phyloP scores from a whole-genome alignment of 2,888 invertebrate species.

The Chironomus tentans region DNA sequence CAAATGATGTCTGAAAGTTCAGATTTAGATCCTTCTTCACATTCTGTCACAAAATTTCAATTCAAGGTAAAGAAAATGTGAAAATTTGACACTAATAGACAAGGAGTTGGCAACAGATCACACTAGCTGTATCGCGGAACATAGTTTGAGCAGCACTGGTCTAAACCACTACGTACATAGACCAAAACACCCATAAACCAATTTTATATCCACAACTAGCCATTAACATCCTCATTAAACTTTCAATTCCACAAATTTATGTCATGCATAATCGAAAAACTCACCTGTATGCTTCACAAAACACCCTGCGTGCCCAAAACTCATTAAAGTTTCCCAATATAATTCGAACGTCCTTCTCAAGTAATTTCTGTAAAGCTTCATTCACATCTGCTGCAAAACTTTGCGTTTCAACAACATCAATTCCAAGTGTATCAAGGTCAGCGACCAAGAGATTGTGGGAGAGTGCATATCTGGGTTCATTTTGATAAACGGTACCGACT shows the following conservation, averaged over 20 bases:
- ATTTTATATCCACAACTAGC: too few relatives aligned
- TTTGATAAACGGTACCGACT: constrained; percentile 95
- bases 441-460: constrained; percentile 83
- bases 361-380: constrained; percentile 66
- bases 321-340: constrained; percentile 95
- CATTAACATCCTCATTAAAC: too few relatives aligned
- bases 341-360: constrained; percentile 87
- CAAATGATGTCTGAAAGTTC: too few relatives aligned
- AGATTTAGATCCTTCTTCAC: too few relatives aligned
- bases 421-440: constrained; percentile 69
- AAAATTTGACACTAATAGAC: too few relatives aligned
- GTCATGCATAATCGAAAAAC: constrained; percentile 16
- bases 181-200: too few relatives aligned
- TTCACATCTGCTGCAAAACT: constrained; percentile 86
- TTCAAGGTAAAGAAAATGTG: too few relatives aligned
- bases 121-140: too few relatives aligned
- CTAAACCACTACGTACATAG: too few relatives aligned
- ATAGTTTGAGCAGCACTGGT: too few relatives aligned
- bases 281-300: constrained; percentile 76
- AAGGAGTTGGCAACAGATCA: too few relatives aligned
- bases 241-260: not conserved
- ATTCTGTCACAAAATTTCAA: too few relatives aligned
- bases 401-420: constrained; percentile 79
- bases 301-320: constrained; percentile 80
- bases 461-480: constrained; percentile 86